phyloP scores from a whole-genome alignment of 2,797 vertebrate species.

The Phalanger gymnotis region DNA sequence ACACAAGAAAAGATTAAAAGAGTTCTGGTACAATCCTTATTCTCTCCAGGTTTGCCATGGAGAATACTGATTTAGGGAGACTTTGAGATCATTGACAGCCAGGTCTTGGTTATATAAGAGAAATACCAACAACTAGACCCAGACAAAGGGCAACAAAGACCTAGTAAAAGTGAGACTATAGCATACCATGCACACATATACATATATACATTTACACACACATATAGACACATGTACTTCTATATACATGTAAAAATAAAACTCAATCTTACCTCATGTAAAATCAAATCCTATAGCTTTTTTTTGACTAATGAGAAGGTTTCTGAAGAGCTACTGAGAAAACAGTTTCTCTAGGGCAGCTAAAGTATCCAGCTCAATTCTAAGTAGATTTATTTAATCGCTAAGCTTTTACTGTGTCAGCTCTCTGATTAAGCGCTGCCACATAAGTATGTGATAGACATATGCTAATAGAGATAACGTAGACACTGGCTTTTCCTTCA shows the following conservation, averaged over 20 bases:
- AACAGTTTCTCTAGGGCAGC: not conserved
- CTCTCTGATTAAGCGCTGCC: not conserved
- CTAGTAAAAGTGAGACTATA: not conserved
- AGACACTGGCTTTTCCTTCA: not conserved
- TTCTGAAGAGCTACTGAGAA: not conserved
- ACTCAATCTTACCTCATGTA: not conserved
- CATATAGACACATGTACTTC: not conserved
- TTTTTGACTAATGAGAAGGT: not conserved
- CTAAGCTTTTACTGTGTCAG: not conserved
- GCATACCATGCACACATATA: not conserved
- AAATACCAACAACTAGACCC: not conserved
- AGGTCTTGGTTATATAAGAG: not conserved
- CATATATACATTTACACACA: not conserved
- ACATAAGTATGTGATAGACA: not conserved
- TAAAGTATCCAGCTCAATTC: slow-evolving; percentile 13
- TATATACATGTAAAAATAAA: not conserved
- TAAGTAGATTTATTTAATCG: not conserved
- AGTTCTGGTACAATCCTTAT: not conserved
- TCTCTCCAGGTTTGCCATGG: not conserved
- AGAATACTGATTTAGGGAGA: not conserved
- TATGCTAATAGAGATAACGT: not conserved
- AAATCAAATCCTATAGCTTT: not conserved
- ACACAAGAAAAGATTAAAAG: not conserved
- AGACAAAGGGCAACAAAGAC: not conserved
- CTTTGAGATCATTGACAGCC: not conserved